These are phyloP conservation scores for Tachina grossa DNA, from an alignment of 2,888 invertebrate genomes.

Conservation along the genomic window DNA sequence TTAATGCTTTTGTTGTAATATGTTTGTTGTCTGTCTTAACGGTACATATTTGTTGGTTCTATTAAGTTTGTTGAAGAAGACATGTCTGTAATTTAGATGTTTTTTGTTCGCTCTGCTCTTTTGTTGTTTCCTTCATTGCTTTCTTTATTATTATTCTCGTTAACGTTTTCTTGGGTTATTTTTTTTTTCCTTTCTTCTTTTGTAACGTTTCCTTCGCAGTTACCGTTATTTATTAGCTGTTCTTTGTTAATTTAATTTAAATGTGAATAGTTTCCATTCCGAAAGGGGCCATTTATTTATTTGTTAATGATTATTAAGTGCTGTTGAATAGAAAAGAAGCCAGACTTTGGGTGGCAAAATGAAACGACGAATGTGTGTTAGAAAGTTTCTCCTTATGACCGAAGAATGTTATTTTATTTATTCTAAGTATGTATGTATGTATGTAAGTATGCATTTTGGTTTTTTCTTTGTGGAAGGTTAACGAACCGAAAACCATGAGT, in stretches of 20 bases:
- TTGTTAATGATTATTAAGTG: constrained; percentile 37
- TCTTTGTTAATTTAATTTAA: constrained; percentile 57
- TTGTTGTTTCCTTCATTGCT: constrained; percentile 30
- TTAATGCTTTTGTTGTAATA: constrained; percentile 56
- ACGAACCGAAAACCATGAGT: neutral
- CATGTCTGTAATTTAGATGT: constrained; percentile 54
- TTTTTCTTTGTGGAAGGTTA: neutral
- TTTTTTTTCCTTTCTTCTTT: constrained; percentile 50
- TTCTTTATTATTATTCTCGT: neutral
- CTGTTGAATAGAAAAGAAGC: neutral
- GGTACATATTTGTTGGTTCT: constrained; percentile 66
- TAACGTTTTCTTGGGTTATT: neutral
- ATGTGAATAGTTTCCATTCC: constrained; percentile 43
- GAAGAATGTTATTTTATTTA: neutral
- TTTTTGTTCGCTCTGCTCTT: neutral
- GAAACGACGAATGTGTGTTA: neutral
- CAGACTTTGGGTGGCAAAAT: constrained; percentile 28
- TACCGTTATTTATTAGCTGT: constrained; percentile 63
- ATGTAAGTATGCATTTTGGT: too few relatives aligned
- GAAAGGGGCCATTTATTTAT: constrained; percentile 37
- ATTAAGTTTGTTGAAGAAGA: constrained; percentile 35
- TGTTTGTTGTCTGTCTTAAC: constrained; percentile 47
- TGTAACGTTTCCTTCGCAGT: constrained; percentile 56
- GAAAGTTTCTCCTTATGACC: constrained; percentile 20
- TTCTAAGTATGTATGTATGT: neutral